Conservation (phyloP, 1,140 invertebrate species). For the Mizuhopecten yessoensis region DNA sequence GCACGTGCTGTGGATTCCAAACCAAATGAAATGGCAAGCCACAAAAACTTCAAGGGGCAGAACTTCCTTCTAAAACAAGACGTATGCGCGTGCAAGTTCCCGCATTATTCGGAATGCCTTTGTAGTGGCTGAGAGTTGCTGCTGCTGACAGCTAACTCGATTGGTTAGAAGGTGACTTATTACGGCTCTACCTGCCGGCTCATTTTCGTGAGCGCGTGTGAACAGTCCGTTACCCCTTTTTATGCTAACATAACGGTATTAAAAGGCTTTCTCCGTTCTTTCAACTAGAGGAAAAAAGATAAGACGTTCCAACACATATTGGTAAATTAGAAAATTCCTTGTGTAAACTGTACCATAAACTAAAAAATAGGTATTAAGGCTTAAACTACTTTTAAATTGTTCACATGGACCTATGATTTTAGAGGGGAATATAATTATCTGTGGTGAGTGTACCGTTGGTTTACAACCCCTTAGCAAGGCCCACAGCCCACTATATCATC, state of each 20-base stretch:
- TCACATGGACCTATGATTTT: neutral
- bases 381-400: neutral
- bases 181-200: neutral
- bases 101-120: conserved; percentile 31
- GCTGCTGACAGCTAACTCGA: conserved; percentile 25
- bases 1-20: conserved; percentile 30
- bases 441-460: neutral
- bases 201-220: neutral
- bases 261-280: neutral
- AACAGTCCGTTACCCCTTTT: neutral
- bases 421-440: neutral
- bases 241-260: neutral
- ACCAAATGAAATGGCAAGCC: conserved; percentile 37
- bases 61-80: neutral
- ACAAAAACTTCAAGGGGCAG: conserved; percentile 37
- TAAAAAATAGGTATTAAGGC: neutral
- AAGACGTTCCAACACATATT: neutral
- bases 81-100: conserved; percentile 4
- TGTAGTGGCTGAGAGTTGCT: neutral
- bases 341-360: neutral
- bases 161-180: conserved; percentile 17
- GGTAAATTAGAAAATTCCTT: conserved; percentile 4
- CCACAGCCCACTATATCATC: neutral
- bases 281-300: neutral
- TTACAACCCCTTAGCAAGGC: neutral